Evolutionary conservation across 2,797 vertebrate genomes (phyloP).

Genomic region (Schizopygopsis pylzovi): DNA sequence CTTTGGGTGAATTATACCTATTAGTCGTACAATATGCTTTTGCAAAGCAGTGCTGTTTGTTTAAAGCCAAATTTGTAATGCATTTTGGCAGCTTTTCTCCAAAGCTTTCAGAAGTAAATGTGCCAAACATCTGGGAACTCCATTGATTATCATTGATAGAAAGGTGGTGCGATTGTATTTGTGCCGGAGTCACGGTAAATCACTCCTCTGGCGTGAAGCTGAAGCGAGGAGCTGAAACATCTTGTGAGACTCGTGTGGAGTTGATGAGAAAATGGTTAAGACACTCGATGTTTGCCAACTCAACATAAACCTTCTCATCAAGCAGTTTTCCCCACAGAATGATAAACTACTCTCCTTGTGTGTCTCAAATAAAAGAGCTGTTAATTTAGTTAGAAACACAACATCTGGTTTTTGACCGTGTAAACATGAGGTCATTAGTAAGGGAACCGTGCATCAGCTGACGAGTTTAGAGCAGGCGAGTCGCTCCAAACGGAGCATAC

Average conservation of each 20-base stretch:
- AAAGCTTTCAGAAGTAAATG: background rate
- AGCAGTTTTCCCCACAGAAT: conserved; percentile 20
- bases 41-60: background rate
- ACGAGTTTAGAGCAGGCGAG: background rate
- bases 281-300: conserved; percentile 38
- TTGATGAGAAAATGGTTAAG: conserved; percentile 17
- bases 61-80: background rate
- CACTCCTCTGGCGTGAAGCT: background rate
- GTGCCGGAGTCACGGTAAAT: background rate
- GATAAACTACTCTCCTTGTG: conserved; percentile 41
- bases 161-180: background rate
- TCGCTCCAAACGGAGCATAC: background rate
- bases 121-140: background rate
- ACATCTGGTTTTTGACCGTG: background rate
- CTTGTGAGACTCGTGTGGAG: conserved; percentile 6
- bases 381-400: background rate
- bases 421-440: background rate
- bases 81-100: background rate
- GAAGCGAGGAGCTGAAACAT: background rate
- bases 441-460: background rate
- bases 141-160: background rate
- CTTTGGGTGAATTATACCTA: background rate
- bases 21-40: background rate
- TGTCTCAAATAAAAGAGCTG: conserved; percentile 3
- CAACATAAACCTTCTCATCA: conserved; percentile 24